These are phyloP conservation scores for Onychomys leucogaster DNA, from an alignment of 2,797 vertebrate species.

Conservation along the genomic window DNA sequence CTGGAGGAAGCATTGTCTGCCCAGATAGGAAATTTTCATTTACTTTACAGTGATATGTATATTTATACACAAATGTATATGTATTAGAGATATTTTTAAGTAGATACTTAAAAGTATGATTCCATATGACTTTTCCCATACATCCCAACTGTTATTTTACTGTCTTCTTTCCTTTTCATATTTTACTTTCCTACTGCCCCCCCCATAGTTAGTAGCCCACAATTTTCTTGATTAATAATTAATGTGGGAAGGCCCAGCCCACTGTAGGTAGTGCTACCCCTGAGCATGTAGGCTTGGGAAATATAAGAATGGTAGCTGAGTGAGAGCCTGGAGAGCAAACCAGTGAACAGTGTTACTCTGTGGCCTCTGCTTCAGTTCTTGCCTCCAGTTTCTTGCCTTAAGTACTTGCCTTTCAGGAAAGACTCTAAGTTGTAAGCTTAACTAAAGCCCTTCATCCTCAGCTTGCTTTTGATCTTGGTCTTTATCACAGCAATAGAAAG, in stretches of 20 bases:
- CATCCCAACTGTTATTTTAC: not conserved
- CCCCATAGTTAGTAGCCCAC: not conserved
- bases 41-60: not conserved
- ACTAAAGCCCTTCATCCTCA: not conserved
- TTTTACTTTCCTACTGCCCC: not conserved
- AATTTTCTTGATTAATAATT: not conserved
- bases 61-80: not conserved
- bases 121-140: not conserved
- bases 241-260: not conserved
- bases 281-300: not conserved
- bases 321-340: not conserved
- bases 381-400: not conserved
- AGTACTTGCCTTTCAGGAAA: not conserved
- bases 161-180: not conserved
- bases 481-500: not conserved
- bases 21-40: not conserved
- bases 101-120: not conserved
- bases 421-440: not conserved
- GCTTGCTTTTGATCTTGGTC: not conserved
- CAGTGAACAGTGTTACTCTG: not conserved
- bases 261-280: not conserved
- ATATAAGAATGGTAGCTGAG: not conserved
- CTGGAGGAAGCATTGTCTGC: not conserved
- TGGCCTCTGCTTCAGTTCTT: not conserved
- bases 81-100: not conserved